phyloP scores from a whole-genome alignment of 2,113 vertebrate genomes.

The Campylomormyrus numenius region DNA sequence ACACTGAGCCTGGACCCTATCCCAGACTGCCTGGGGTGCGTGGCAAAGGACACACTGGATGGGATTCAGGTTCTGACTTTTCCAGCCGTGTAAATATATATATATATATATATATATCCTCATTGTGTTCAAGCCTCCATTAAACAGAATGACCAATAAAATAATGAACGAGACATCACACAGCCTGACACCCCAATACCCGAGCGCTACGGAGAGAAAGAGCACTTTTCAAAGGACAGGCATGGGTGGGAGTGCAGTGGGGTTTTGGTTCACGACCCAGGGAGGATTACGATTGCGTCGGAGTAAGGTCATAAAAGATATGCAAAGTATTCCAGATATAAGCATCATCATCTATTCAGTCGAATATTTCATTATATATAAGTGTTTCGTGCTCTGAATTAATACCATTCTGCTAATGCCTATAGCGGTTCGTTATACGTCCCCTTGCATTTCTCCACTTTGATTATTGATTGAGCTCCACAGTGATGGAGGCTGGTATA shows the following conservation, averaged over 20 bases:
- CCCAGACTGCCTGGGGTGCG: background rate
- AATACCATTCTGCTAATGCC: background rate
- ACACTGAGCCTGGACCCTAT: background rate
- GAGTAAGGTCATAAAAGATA: background rate
- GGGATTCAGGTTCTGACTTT: background rate
- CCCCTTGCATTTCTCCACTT: background rate
- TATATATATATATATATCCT: slow-evolving; percentile 10
- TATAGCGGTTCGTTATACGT: background rate
- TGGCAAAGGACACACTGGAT: background rate
- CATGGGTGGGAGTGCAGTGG: background rate
- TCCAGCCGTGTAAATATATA: background rate
- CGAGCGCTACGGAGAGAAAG: background rate
- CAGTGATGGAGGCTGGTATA: background rate
- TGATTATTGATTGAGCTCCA: background rate
- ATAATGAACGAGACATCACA: slow-evolving; percentile 26
- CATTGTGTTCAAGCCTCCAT: background rate
- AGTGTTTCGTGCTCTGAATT: background rate
- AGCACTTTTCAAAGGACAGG: slow-evolving; percentile 20
- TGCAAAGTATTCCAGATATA: background rate
- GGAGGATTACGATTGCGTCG: background rate
- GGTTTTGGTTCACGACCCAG: background rate
- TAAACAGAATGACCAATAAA: slow-evolving; percentile 14
- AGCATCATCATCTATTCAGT: background rate
- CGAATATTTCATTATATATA: background rate
- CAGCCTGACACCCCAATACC: slow-evolving; percentile 20